Conservation (phyloP, 2,797 vertebrate species). For the Chaetodon trifasciatus region DNA sequence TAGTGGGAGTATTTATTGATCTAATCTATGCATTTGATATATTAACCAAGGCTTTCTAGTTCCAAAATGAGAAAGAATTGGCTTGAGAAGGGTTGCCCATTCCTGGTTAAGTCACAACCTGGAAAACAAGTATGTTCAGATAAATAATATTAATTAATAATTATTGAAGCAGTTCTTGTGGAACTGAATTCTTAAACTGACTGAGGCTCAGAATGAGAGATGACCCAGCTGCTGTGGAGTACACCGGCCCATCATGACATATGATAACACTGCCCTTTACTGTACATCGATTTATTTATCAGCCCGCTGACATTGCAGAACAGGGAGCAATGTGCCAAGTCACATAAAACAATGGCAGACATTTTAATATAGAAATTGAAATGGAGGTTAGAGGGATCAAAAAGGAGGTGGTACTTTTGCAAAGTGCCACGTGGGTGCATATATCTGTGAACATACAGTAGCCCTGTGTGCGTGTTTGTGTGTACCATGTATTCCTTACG, state of each 20-base stretch:
- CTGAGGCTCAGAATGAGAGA: conserved; percentile 3
- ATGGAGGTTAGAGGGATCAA: conserved; percentile 57
- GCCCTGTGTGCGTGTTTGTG: conserved; percentile 19
- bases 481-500: not conserved
- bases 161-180: no score
- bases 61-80: no score
- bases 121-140: no score
- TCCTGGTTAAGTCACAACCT: no score
- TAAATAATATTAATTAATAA: no score
- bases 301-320: conserved; percentile 72
- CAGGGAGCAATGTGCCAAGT: conserved; percentile 74
- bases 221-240: conserved; percentile 17
- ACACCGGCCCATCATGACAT: conserved; percentile 59
- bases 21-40: not conserved
- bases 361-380: conserved; percentile 86
- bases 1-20: not conserved
- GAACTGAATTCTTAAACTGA: not conserved
- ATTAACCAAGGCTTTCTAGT: not conserved
- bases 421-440: conserved; percentile 31
- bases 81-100: not conserved
- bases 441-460: conserved; percentile 11
- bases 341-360: conserved; percentile 82
- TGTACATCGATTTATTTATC: conserved; percentile 78
- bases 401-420: conserved; percentile 34
- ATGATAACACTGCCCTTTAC: conserved; percentile 78